Base-by-base conservation (phyloP, 2,113 vertebrate genomes). In the Scalopus aquaticus region DNA sequence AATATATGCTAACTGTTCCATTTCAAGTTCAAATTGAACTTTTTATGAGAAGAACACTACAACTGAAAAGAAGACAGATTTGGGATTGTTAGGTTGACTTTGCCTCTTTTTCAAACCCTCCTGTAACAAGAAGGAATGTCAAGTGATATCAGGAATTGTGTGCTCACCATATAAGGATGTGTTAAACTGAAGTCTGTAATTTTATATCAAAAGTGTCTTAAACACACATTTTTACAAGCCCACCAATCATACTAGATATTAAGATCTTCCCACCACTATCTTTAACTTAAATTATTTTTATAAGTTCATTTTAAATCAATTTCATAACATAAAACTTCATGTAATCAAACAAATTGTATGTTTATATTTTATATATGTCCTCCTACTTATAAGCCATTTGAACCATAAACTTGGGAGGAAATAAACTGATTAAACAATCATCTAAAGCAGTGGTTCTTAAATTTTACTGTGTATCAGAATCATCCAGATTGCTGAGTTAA, bases 61-160 rank as follows among this genome's bases (percentile, higher is more conserved):
- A 73, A 84, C 37, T 91, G 65, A 94, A 67, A 72, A 79, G 19
- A 88, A 64, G 37, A 60, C n/a, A 58, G 22, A 73, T 80, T 82
- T 94, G 37, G 46, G 16, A 81, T 77, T 32, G 12, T 83, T 81
- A n/a, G 22, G 35, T 80, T 95, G 81, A 95, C 65, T 91, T 81
- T 90, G 28, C 24, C 85, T 93, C 54, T 95, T 96, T 15, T 44
- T 62, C 82, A 96, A 82, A 96, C 46, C 54, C 37, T 88, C 12
- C 44, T 86, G 54, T 78, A 93, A 87, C 72, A 72, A 89, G 91
- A 95, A 74, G 3, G 11, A 19, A 81, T 77, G 19, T 83, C 6
- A n/a, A 65, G 1, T 80, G 32, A 94, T 35, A 32, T 73, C 81
- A 93, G 70, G 35, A 70, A 60, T 82, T 90, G 62, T 95, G 69